Evolutionary conservation across 2,888 invertebrate species (phyloP).

Genomic region (Pristionchus arcanus): DNA sequence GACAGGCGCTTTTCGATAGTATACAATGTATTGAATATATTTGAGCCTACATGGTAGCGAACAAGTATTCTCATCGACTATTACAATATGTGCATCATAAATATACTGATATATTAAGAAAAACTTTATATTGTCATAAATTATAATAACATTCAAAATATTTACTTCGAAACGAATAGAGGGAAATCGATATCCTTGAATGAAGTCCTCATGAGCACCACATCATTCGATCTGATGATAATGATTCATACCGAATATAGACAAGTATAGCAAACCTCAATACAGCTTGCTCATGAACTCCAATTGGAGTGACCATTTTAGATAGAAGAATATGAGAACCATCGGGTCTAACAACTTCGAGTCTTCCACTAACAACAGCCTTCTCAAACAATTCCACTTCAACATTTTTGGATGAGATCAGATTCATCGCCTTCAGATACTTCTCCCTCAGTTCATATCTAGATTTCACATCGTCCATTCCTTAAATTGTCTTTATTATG

Average conservation of each 20-base stretch:
- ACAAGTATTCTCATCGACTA: slow-evolving; percentile 21
- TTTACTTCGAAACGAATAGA: slow-evolving; percentile 5
- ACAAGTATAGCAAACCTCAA: slow-evolving; percentile 54
- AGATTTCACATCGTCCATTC: neutral
- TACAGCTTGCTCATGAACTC: slow-evolving; percentile 56
- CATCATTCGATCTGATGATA: slow-evolving; percentile 43
- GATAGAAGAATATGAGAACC: slow-evolving; percentile 52
- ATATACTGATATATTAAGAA: neutral
- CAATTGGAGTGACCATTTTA: slow-evolving; percentile 59
- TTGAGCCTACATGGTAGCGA: neutral
- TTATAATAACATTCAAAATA: slow-evolving; percentile 1
- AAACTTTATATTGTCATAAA: slow-evolving; percentile 31
- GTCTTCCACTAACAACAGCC: slow-evolving; percentile 55
- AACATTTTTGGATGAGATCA: neutral
- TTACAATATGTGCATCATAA: neutral
- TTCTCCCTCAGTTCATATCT: slow-evolving; percentile 55
- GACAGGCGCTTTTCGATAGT: too few species aligned
- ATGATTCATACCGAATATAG: neutral
- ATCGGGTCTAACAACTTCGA: slow-evolving; percentile 57
- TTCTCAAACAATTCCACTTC: slow-evolving; percentile 57
- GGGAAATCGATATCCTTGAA: slow-evolving; percentile 44
- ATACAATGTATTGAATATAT: neutral
- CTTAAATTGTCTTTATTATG: neutral
- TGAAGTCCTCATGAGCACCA: neutral
- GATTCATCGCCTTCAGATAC: slow-evolving; percentile 51